Base-by-base conservation (phyloP, 1,140 invertebrate species). In the Drosophila rufa region DNA sequence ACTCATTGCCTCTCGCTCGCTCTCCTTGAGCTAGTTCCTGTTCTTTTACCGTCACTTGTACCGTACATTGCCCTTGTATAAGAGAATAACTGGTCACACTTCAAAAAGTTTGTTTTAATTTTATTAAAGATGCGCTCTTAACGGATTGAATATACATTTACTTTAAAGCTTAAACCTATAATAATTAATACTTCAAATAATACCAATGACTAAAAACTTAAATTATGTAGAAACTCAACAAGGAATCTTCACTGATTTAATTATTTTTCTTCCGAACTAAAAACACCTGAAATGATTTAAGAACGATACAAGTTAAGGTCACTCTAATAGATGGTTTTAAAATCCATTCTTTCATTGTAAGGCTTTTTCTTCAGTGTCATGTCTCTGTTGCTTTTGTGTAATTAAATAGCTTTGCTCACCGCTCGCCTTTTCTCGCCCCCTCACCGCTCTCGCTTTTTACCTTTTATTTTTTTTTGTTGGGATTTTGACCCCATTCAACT, bases 381-480 rank as follows among this genome's bases (percentile, higher is more conserved):
- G 36, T 43, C 66, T 59, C 55, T 79, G 60, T 79, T 82, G 80
- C 84, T 75, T 78, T 80, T 84, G 78, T 87, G 81, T 87, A 87
- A 81, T 90, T 90, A 89, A 74, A 84, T 64, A 68, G 43, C 51
- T 67, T 59, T 60, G 11, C 15, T 27, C 33, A 36, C 58, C 45
- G 9, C 19, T 36, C 1, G 12, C 47, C 51, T 50, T 53, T 53
- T 45, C 14, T 55, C 4, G 27, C 17, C 19, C 5, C 14, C 17
- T 19, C 17, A 22, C 9, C 22, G 7, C 14, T 30, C 30, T 48
- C 19, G 30, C 46, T 19, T 30, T 19, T 61, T 19, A 53, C 38
- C 4, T 66, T 61, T 61, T 56, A 6, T 56, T 15, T 42, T 25
- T 40, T 67, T 42, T 71, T 73, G 64, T 57, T 65, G 66, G n/a